phyloP scores from a whole-genome alignment of 2,113 vertebrate genomes.

The Cyanoderma ruficeps region DNA sequence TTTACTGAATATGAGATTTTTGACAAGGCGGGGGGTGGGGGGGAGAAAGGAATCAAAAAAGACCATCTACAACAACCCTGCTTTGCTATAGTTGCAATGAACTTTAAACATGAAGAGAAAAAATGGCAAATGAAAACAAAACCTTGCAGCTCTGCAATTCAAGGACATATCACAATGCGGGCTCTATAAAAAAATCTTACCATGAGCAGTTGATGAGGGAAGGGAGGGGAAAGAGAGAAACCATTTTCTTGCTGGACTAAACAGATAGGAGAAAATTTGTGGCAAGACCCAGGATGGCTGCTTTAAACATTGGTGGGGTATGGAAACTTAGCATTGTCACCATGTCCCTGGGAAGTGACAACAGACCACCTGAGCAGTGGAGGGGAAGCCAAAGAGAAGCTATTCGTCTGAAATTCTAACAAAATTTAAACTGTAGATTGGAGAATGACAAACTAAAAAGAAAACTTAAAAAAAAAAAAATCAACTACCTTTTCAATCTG shows the following conservation, averaged over 20 bases:
- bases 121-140: slow-evolving; percentile 49
- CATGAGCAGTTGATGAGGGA: slow-evolving; percentile 39
- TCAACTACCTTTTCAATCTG: neutral
- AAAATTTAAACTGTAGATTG: neutral
- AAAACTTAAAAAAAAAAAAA: neutral
- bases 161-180: slow-evolving; percentile 72
- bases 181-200: slow-evolving; percentile 68
- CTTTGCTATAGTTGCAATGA: neutral
- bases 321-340: neutral
- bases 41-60: slow-evolving; percentile 1
- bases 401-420: neutral
- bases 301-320: slow-evolving; percentile 34
- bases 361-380: fast-evolving
- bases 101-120: slow-evolving; percentile 32
- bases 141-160: slow-evolving; percentile 65
- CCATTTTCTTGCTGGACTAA: slow-evolving; percentile 73
- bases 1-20: slow-evolving; percentile 35
- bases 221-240: slow-evolving; percentile 56
- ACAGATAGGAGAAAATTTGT: slow-evolving; percentile 61
- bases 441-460: neutral
- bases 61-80: slow-evolving; percentile 17
- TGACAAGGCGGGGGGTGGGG: neutral
- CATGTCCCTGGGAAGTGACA: neutral
- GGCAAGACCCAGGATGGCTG: slow-evolving; percentile 52
- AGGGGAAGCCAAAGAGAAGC: neutral